Base-by-base conservation (phyloP, 2,113 vertebrate species). In the Orientallactaga bullata region DNA sequence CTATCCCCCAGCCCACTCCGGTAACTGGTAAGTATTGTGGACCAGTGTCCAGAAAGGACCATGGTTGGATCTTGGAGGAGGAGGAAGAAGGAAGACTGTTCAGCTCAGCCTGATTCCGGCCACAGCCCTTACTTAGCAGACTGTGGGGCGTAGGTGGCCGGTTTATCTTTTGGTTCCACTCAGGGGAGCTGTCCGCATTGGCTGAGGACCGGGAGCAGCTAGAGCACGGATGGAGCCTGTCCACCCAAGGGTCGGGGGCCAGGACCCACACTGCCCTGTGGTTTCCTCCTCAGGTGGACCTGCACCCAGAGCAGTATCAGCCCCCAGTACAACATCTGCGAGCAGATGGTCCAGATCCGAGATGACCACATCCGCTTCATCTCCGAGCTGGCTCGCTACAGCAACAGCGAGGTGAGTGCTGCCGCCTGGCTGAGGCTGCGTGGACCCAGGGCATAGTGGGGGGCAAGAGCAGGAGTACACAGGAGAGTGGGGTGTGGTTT, bases 291-390 rank as follows among this genome's bases (percentile, higher is more conserved):
- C 98, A 99, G 99, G 99, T 99, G 99, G 99, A 99, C 99, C 0
- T 99, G 99, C 97, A 99, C 99, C 7, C 99, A 99, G 98, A 99
- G 99, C 98, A 99, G 99, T 98, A 99, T 99, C 98, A 99, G 99
- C 72, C 99, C 99, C 1, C 99, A 99, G 98, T 99, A 99, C 98
- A 99, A 99, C 98, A 99, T 99, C 97, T 99, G 99, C 20, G 99
- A 99, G 98, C 99, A 99, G 98, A 99, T 99, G 99, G 99, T 99
- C 68, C 99, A 99, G 98, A 99, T 99, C 97, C 98, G 99, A 26
- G 99, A 99, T 0, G 99, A 99, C 97, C 99, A 99, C 98, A 99
- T 99, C 97, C 99, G 99, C 80, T 99, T 99, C 98, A 99, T 99
- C 98, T 99, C 99, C 0, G 99, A 99, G 97, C 99, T 99, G 0